Conservation (phyloP, 2,113 vertebrate species). For the Sprattus sprattus region DNA sequence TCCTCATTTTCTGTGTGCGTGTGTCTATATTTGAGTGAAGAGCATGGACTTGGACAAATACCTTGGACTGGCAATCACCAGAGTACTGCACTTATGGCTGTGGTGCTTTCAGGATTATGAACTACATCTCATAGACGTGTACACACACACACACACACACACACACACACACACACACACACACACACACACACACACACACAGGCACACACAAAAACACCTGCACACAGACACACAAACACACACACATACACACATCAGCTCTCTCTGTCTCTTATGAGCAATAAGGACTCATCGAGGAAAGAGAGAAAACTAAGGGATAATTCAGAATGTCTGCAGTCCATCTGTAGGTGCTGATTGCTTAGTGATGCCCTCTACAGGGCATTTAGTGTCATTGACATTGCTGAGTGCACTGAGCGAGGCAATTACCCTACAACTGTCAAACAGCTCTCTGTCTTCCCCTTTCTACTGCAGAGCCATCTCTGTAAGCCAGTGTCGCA, state of each 20-base stretch:
- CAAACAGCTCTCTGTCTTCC: neutral
- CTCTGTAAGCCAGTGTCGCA: neutral
- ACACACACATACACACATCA: neutral
- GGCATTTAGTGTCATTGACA: neutral
- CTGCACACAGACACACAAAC: neutral
- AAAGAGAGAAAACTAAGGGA: neutral
- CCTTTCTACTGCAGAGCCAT: neutral
- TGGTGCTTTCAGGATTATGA: neutral
- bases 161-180: neutral
- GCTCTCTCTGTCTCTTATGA: neutral
- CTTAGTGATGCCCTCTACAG: neutral
- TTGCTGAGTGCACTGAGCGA: neutral
- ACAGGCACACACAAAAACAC: neutral
- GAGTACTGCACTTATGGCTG: neutral
- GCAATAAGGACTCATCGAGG: neutral
- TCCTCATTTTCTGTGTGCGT: neutral
- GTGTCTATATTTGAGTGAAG: neutral
- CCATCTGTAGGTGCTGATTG: neutral
- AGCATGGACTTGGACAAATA: neutral
- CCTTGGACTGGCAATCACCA: neutral
- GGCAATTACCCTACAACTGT: neutral
- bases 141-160: neutral
- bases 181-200: neutral
- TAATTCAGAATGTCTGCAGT: neutral
- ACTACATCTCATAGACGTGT: neutral